Evolutionary conservation across 2,888 invertebrate genomes (phyloP), one percentile per base, ranked within the genome.

Genomic region (Sminthurides aquaticus): DNA sequence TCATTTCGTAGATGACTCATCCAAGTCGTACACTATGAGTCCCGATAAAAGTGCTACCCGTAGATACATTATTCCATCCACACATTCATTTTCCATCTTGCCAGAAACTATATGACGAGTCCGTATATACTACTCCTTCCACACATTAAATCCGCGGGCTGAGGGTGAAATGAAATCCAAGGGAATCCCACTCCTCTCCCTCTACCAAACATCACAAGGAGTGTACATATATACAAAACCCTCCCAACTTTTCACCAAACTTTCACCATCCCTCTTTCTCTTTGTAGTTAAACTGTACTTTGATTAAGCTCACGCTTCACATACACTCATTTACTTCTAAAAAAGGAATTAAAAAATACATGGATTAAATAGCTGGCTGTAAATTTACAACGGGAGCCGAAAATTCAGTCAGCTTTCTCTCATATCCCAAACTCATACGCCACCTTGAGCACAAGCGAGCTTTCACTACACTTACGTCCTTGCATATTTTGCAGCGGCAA

Each of bases 1-100:
- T 66, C 66, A 62, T 66, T 63, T 66, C 61, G 62, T 62, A 63
- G 62, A 63, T 66, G 66, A 66, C 55, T 66, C 66, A 66, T 66
- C 66, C 66, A 65, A 43, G 43, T 20, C 18, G 5, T 5, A 20
- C 18, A 52, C 52, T 52, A 11, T 18, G 52, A 5, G 22, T 52
- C 5, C 52, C 20, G 52, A 52, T 52, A 52, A 52, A 52, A 22
- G 18, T 5, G 52, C 22, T 52, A 20, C 52, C 52, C 22, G 43
- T 34, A 34, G 43, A 15, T 52, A 20, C 52, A 52, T 52, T 52
- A 52, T 52, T 52, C 52, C 52, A 22, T 20, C 52, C 52, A 52
- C 52, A 52, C 52, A 52, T 20, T 52, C 20, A 52, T 52, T 52
- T 52, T 52, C 52, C 52, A 52, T 52, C 52, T 34, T 34, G 5